Base-by-base conservation (phyloP, 1,140 invertebrate species). In the Ostrea edulis region DNA sequence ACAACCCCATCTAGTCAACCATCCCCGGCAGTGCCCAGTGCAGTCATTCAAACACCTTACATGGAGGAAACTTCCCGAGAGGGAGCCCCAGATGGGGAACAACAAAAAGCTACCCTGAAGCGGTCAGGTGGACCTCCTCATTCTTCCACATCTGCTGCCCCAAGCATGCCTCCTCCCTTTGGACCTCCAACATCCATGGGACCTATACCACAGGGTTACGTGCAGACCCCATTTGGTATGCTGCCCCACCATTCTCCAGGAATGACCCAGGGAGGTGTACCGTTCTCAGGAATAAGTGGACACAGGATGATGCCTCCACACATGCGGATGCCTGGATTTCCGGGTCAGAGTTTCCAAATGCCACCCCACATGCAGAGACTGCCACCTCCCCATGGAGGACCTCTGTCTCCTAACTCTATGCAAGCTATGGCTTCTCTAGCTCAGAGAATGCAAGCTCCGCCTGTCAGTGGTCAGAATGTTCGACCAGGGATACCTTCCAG, bases 331-430 rank as follows among this genome's bases (percentile, higher is more conserved):
- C 86, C 86, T 82, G 86, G 86, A 14, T 82, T 82, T 58, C 86
- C 77, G 62, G 53, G 35, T 51, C 86, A 52, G 29, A 54, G 82
- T 54, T 87, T 82, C 54, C 68, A 52, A 53, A 58, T 82, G 58
- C 86, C 86, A 83, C 81, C 86, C 25, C 77, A 83, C 77, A 87
- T 87, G 86, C 86, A 82, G 25, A 62, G 86, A 52, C 81, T 87
- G 25, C 85, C 85, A n/a, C 85, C 85, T 25, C 85, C 65, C 17
- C 85, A 71, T 25, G 71, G 77, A 71, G 52, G 82, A n/a, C 82
- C 52, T 52, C 44, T 83, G 82, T 54, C 82, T 53, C 82, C 44
- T 20, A 54, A 54, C 17, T 62, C 83, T 62, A 85, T 85, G 83
- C 83, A 85, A 58, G 83, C 83, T 11, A 85, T 85, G 53, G 83